phyloP scores from a whole-genome alignment of 2,888 invertebrate species.

The Endotricha flammealis region DNA sequence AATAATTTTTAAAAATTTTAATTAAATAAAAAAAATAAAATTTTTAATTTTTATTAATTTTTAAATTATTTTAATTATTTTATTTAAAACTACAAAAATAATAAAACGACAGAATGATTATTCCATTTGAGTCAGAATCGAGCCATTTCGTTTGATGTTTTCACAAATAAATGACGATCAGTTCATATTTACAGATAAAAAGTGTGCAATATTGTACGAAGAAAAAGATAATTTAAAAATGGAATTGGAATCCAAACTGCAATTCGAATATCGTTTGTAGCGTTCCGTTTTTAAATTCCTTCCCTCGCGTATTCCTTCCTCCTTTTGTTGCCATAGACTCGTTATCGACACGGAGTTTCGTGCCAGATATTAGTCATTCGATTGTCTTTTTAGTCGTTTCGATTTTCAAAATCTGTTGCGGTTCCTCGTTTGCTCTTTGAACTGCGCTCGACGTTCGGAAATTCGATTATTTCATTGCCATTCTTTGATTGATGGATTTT shows the following conservation, averaged over 20 bases:
- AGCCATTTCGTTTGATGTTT: too few relatives aligned
- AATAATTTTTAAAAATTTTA: too few relatives aligned
- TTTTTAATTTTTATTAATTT: too few relatives aligned
- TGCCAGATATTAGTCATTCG: slow-evolving; percentile 65
- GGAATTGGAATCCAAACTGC: slow-evolving; percentile 27
- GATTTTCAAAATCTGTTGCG: slow-evolving; percentile 62
- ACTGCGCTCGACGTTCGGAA: slow-evolving; percentile 64
- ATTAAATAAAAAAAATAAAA: too few relatives aligned
- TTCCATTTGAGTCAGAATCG: too few relatives aligned
- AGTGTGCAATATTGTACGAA: slow-evolving; percentile 3
- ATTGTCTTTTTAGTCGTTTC: slow-evolving; percentile 36
- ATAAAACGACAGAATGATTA: too few relatives aligned
- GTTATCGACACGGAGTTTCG: slow-evolving; percentile 67
- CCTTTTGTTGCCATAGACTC: slow-evolving; percentile 56
- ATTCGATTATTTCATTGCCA: slow-evolving; percentile 71
- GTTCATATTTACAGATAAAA: too few relatives aligned
- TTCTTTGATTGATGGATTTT: slow-evolving; percentile 73
- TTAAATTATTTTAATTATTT: too few relatives aligned
- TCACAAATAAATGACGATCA: too few relatives aligned
- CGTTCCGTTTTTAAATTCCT: slow-evolving; percentile 53
- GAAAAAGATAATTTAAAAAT: slow-evolving; percentile 33
- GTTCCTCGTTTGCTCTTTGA: slow-evolving; percentile 69
- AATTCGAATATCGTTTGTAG: slow-evolving; percentile 22
- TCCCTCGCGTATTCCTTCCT: slow-evolving; percentile 42
- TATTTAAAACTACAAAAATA: too few relatives aligned